phyloP scores from a whole-genome alignment of 2,113 vertebrate genomes.

The Ia io region DNA sequence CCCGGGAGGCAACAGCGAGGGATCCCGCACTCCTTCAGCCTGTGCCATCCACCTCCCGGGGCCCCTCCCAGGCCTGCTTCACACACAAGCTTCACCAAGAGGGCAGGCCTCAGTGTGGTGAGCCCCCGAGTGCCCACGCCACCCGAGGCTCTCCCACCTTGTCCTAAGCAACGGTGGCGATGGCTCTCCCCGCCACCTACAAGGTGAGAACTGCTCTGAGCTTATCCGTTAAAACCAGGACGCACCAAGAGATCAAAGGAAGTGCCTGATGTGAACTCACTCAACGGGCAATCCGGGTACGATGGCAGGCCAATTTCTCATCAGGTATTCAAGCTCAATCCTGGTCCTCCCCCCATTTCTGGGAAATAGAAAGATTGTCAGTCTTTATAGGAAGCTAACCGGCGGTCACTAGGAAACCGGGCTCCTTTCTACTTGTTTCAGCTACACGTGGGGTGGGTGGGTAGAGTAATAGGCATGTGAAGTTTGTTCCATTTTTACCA shows the following conservation, averaged over 20 bases:
- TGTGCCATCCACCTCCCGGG: background rate
- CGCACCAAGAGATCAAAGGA: background rate
- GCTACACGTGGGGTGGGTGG: background rate
- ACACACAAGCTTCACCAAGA: background rate
- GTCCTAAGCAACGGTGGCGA: background rate
- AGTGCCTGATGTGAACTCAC: background rate
- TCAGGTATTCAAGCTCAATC: background rate
- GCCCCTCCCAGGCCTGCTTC: background rate
- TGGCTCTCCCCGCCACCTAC: background rate
- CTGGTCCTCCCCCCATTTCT: background rate
- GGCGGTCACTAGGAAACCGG: background rate
- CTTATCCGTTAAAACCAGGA: background rate
- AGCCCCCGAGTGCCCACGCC: rapidly evolving
- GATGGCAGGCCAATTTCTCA: background rate
- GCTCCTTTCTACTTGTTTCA: slow-evolving; percentile 17
- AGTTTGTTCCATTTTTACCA: slow-evolving; percentile 8
- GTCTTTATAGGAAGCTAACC: background rate
- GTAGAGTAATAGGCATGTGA: background rate
- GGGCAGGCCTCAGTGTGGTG: background rate
- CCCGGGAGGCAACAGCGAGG: background rate
- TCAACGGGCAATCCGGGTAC: background rate
- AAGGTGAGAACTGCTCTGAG: background rate
- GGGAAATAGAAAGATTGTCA: background rate
- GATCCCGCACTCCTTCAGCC: background rate
- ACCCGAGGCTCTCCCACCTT: too few species aligned